A percentile compares a stretch with the other conserved stretches of the same genome.
Evolutionary conservation across 2,113 vertebrate species (phyloP).

Genomic region (Lamprotornis superbus): DNA sequence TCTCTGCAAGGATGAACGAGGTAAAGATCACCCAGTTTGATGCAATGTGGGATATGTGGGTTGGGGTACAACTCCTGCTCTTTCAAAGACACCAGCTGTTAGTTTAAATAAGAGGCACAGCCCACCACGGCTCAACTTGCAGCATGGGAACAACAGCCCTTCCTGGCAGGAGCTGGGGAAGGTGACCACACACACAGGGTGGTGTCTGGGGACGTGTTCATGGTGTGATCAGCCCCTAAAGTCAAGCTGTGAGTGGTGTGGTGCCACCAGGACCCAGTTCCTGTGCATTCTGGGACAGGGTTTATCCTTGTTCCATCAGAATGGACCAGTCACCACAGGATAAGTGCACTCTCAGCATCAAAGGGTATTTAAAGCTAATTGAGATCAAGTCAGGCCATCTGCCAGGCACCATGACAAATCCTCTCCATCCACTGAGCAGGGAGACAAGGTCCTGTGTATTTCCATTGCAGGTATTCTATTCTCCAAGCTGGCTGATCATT

Average conservation of each 20-base stretch:
- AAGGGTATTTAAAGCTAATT: background rate
- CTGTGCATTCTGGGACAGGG: background rate
- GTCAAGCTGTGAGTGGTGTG: background rate
- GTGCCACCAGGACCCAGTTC: background rate
- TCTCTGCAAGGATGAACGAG: background rate
- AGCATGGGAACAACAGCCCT: background rate
- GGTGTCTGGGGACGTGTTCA: background rate
- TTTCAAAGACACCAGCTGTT: background rate
- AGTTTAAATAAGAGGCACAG: background rate
- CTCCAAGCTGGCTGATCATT: background rate
- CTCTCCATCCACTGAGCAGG: background rate
- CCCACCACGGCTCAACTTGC: background rate
- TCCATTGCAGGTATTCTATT: background rate
- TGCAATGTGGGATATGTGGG: background rate
- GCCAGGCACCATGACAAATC: background rate
- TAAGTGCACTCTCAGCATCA: background rate
- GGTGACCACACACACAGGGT: background rate
- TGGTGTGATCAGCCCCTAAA: background rate
- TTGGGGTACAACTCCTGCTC: background rate
- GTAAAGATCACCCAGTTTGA: background rate
- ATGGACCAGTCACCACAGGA: background rate
- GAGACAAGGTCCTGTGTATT: background rate
- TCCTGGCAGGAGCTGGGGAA: background rate
- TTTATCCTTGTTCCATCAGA: background rate
- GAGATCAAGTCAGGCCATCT: background rate